Evolutionary conservation across 53 echinoderm and acorn worm genomes (phyloP).

Genomic region (Hippasteria phrygiana): DNA sequence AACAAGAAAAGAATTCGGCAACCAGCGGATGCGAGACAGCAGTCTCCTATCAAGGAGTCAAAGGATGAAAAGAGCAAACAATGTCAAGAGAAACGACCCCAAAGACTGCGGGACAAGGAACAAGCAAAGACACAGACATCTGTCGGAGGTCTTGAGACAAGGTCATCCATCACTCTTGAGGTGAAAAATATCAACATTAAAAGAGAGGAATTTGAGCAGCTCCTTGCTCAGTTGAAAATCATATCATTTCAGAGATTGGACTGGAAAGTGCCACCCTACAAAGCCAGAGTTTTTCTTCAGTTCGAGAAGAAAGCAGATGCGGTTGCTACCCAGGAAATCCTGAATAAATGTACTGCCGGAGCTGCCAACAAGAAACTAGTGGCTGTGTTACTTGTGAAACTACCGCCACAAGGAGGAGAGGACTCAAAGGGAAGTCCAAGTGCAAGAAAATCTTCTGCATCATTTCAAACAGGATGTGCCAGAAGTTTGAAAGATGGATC

Average conservation of each 20-base stretch:
- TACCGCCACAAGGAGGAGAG: not conserved
- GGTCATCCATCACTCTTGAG: not conserved
- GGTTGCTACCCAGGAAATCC: not conserved
- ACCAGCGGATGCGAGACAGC: not conserved
- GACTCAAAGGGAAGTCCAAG: no score
- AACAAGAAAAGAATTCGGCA: not conserved
- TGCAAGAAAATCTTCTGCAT: not conserved
- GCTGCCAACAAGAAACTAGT: conserved; percentile 17
- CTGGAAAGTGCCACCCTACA: not conserved
- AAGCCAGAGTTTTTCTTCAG: not conserved
- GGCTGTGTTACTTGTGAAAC: not conserved
- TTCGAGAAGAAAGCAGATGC: conserved; percentile 25
- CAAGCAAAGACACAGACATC: not conserved
- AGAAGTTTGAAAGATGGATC: not conserved
- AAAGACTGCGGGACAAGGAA: not conserved
- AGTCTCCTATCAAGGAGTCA: not conserved
- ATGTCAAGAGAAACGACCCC: not conserved
- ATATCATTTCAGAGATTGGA: not conserved
- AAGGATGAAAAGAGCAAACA: not conserved
- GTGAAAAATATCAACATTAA: conserved; percentile 29
- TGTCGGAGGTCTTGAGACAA: not conserved
- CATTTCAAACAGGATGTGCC: not conserved
- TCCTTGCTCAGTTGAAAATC: conserved; percentile 3
- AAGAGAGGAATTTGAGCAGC: not conserved
- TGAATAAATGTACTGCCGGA: conserved; percentile 26